Percentiles rank a stretch among this genome's conserved stretches.
Evolutionary conservation across 37 sponge, comb jelly and placozoan species (phyloP).

Genomic region (Halisarca cf. caerulea): DNA sequence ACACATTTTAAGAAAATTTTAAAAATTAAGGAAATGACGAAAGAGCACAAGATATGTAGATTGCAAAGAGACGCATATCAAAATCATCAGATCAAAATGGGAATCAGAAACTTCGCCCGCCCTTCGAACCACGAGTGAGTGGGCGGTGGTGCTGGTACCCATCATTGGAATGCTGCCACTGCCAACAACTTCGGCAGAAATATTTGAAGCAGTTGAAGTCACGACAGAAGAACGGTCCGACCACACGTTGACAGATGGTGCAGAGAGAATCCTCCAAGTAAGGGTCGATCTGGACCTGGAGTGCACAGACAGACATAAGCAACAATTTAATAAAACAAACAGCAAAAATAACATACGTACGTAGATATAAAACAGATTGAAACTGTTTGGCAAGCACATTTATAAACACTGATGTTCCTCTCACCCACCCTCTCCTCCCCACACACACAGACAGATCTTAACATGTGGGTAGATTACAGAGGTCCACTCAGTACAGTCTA

Average conservation of each 20-base stretch:
- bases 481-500: no score
- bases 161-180: constrained; percentile 97
- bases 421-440: no score
- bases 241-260: constrained; percentile 85
- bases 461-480: no score
- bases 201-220: constrained; percentile 97
- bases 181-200: constrained; percentile 97
- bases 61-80: not conserved
- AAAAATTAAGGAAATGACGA: not conserved
- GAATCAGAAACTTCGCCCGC: constrained; percentile 36
- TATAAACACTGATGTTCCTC: no score
- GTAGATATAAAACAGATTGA: no score
- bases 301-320: not conserved
- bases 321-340: no score
- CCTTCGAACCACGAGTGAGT: constrained; percentile 87
- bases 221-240: constrained; percentile 97
- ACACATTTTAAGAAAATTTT: not conserved
- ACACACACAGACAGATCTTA: no score
- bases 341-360: no score
- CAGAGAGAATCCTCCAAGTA: constrained; percentile 97
- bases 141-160: constrained; percentile 84
- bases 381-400: no score
- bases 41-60: not conserved
- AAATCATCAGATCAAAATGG: constrained; percentile 21
- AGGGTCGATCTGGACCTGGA: constrained; percentile 96